Conservation (phyloP, 2,113 vertebrate genomes). For the Psittacus erithacus region DNA sequence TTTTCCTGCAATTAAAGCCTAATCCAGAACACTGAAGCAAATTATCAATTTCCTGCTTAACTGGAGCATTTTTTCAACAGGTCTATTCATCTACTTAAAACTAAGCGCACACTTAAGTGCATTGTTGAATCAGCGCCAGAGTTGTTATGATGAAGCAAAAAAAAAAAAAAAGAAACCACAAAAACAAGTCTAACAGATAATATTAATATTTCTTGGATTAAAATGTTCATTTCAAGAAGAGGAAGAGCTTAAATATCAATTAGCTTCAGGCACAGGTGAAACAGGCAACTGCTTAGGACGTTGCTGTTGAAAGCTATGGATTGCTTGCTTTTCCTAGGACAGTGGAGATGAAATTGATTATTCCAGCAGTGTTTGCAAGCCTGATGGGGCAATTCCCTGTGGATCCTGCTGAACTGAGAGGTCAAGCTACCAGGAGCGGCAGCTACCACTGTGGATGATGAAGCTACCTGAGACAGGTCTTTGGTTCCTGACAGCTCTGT, state of each 20-base stretch:
- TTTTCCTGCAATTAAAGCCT: slow-evolving; percentile 44
- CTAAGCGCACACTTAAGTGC: slow-evolving; percentile 52
- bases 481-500: neutral
- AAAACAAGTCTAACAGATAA: neutral
- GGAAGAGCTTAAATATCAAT: neutral
- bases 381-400: neutral
- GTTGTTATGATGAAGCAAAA: neutral
- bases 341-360: neutral
- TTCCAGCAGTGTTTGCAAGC: neutral
- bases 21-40: slow-evolving; percentile 34
- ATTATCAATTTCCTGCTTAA: slow-evolving; percentile 43
- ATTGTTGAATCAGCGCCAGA: slow-evolving; percentile 42
- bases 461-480: neutral
- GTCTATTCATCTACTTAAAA: slow-evolving; percentile 47
- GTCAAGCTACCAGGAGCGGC: neutral
- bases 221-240: slow-evolving; percentile 8
- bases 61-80: slow-evolving; percentile 34
- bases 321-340: neutral
- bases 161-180: neutral
- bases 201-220: neutral
- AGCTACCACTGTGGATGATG: neutral
- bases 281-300: neutral
- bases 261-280: neutral
- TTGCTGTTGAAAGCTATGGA: neutral
- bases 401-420: neutral